Evolutionary conservation across 2,797 vertebrate species (phyloP).

Genomic region (Coregonus ussuriensis): DNA sequence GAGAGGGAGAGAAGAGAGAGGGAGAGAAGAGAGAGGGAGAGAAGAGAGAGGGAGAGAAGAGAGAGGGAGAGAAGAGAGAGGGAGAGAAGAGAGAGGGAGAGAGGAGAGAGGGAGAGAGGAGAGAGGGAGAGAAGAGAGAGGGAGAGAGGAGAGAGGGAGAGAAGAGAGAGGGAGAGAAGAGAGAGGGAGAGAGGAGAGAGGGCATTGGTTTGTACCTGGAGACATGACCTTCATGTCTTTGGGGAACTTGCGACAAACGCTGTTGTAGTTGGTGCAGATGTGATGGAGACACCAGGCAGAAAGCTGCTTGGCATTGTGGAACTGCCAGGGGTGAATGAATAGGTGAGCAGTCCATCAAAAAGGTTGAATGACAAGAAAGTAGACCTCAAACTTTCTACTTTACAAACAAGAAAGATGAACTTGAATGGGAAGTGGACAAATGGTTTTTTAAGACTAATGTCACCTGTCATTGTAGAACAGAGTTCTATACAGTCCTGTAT

Average conservation of each 20-base stretch:
- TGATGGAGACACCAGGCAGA: slow-evolving; percentile 90
- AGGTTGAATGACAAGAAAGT: neutral
- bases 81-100: too few relatives aligned
- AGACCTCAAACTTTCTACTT: neutral
- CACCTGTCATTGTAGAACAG: neutral
- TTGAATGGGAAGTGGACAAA: neutral
- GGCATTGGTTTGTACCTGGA: slow-evolving; percentile 69
- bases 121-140: neutral
- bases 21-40: too few relatives aligned
- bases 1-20: too few relatives aligned
- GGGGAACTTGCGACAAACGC: slow-evolving; percentile 89
- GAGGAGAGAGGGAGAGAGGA: too few relatives aligned
- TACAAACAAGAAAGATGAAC: neutral
- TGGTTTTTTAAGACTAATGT: neutral
- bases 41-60: too few relatives aligned
- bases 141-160: neutral
- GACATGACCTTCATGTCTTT: slow-evolving; percentile 91
- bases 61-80: too few relatives aligned
- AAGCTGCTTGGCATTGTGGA: slow-evolving; percentile 88
- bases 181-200: neutral
- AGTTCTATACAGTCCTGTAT: neutral
- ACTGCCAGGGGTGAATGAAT: slow-evolving; percentile 63
- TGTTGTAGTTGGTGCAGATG: slow-evolving; percentile 94
- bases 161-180: neutral
- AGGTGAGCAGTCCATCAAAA: neutral